Base-by-base conservation (phyloP, 2,113 vertebrate genomes). In the Pelusios castaneus region DNA sequence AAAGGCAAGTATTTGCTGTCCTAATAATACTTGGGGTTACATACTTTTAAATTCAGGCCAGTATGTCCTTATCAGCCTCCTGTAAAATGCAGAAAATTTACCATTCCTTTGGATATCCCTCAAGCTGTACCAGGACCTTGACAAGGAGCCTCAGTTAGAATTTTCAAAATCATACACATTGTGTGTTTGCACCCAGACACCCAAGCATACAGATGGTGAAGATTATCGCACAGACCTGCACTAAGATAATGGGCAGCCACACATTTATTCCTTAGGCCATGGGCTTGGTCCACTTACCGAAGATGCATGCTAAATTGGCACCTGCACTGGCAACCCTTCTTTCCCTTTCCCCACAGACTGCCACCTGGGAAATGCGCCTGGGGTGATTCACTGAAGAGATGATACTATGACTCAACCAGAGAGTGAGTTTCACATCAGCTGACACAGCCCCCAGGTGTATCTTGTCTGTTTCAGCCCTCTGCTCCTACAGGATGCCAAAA, bases 151-250 rank as follows among this genome's bases (percentile, higher is more conserved):
- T 17, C 0, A 47, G 27, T 52, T 81, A 52, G 29, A 29, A 70
- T 82, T 73, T 49, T 10, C 2, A 6, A 47, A 49, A 56, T 16
- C 2, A 29, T 34, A 31, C 43, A 58, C 67, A n/a, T 49, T 25
- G 2, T 1, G 27, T 2, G 0, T 55, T 31, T 0, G 17, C 0
- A 1, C 41, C 2, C 76, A 34, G 7, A 5, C 2, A 2, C 45
- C 5, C 5, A 0, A 5, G 3, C 0, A 1, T 49, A 4, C 1
- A 0, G 29, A 14, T 70, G n/a, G 45, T 21, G 13, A 19, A 11
- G 34, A 14, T 10, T 4, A 29, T 21, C 0, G 56, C 49, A 11
- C 0, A 1, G 10, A 10, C 43, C 3, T 19, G 34, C 34, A 41
- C 25, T 4, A 4, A 29, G 45, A 25, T 17, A 41, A n/a, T 51